Evolutionary conservation across 2,113 vertebrate genomes (phyloP).

Genomic region (Emydura subglobosa): DNA sequence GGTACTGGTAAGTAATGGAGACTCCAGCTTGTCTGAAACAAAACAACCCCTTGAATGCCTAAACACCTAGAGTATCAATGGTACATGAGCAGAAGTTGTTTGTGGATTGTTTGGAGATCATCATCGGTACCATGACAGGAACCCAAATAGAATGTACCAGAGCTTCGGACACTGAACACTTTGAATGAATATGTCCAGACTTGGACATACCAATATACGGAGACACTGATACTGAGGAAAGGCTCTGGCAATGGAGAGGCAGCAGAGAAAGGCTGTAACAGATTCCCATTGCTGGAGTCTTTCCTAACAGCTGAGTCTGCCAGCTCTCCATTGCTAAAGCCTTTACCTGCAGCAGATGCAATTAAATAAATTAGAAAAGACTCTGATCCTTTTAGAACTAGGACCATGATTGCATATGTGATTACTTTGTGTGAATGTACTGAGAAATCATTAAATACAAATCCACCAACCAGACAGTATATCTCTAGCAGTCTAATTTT

Average conservation of each 20-base stretch:
- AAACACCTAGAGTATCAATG: not conserved
- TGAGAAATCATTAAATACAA: not conserved
- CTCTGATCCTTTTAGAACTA: not conserved
- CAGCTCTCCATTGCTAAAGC: not conserved
- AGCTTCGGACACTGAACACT: not conserved
- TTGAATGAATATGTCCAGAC: not conserved
- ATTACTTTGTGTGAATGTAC: not conserved
- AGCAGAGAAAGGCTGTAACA: not conserved
- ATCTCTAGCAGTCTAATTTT: not conserved
- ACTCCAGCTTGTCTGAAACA: not conserved
- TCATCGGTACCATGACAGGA: not conserved
- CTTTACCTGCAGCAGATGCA: not conserved
- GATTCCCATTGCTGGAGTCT: too few relatives aligned
- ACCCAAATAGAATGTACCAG: not conserved
- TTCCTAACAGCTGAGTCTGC: not conserved
- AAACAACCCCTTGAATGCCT: not conserved
- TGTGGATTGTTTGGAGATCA: not conserved
- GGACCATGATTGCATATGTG: not conserved
- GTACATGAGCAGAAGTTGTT: not conserved
- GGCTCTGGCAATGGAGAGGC: too few relatives aligned
- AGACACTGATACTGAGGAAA: not conserved
- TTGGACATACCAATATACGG: not conserved
- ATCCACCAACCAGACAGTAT: not conserved
- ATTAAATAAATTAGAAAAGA: not conserved
- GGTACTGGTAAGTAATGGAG: not conserved